Evolutionary conservation across 2,888 invertebrate species (phyloP), one percentile per base, ranked within the genome.

Genomic region (Syrphus vitripennis): DNA sequence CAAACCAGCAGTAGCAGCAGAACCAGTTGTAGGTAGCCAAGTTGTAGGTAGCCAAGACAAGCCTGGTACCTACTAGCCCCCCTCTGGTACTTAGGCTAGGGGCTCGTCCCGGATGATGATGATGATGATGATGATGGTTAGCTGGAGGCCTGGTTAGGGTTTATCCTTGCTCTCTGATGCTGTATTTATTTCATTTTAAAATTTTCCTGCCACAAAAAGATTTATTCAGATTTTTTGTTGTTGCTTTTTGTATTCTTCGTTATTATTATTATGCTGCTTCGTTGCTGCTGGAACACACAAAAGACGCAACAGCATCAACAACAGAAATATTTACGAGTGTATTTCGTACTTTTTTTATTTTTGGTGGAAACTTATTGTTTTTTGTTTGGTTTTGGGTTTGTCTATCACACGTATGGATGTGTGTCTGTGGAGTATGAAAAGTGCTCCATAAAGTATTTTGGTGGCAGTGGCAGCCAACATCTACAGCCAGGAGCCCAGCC

Each of bases 251-350:
- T 29, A 19, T 26, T 26, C 42, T 67, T 80, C 45, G 45, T 65
- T 65, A 45, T 65, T 61, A 61, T 61, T 65, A 63, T 63, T 42
- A 65, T 71, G 57, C 76, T 76, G 65, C 59, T 67, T 72, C 48
- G 76, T 61, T 65, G 45, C 19, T 14, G 29, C 9, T 4, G 31
- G 42, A 74, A 48, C 50, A 86, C 77, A 86, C 82, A 86, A 86
- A 86, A 74, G 86, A 86, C 82, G 86, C 86, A 86, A 82, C 86
- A 86, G 81, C 84, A 76, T 72, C 81, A 84, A 59, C 77, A 83
- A 55, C 83, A 78, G 59, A 37, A 75, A 69, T 57, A 67, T 67
- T 48, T 65, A 29, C 37, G 69, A 70, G 67, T 67, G 50, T 37
- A 67, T 67, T 65, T 79, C 63, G 53, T 57, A 45, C 70, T 67